phyloP scores from a whole-genome alignment of 1,140 invertebrate genomes.

The Caenorhabditis elegans region DNA sequence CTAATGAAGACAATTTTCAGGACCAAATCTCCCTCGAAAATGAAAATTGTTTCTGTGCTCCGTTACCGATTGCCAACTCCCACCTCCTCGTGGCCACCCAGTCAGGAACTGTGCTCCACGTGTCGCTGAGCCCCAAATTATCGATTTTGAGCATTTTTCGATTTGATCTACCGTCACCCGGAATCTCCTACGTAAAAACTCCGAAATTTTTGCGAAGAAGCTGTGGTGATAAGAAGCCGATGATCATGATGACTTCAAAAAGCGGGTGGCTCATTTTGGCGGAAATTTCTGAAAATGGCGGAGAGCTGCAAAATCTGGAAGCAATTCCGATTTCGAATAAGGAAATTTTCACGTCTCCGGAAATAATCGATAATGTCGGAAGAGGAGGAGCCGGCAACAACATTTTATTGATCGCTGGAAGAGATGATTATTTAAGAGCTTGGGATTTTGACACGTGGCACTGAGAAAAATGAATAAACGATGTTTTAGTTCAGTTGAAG shows the following conservation, averaged over 20 bases:
- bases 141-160: not conserved
- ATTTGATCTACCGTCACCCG: not conserved
- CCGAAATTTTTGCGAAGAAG: not conserved
- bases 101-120: not conserved
- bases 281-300: not conserved
- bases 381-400: too few species aligned
- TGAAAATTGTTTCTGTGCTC: slow-evolving; percentile 10
- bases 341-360: slow-evolving; percentile 12
- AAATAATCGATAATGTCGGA: not conserved
- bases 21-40: not conserved
- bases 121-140: too few species aligned
- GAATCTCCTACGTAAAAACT: not conserved
- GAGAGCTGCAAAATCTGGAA: too few species aligned
- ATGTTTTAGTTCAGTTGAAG: too few species aligned
- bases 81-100: not conserved
- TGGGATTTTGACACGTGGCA: not conserved
- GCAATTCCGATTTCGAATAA: slow-evolving; percentile 4
- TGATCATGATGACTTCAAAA: not conserved
- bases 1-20: too few species aligned
- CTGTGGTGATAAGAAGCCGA: not conserved
- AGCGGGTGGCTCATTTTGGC: not conserved
- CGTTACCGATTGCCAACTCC: not conserved
- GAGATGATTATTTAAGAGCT: slow-evolving; percentile 19
- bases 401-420: not conserved
- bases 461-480: not conserved